Base-by-base conservation (phyloP, 2,888 invertebrate species). In the Spicauda simplicius region DNA sequence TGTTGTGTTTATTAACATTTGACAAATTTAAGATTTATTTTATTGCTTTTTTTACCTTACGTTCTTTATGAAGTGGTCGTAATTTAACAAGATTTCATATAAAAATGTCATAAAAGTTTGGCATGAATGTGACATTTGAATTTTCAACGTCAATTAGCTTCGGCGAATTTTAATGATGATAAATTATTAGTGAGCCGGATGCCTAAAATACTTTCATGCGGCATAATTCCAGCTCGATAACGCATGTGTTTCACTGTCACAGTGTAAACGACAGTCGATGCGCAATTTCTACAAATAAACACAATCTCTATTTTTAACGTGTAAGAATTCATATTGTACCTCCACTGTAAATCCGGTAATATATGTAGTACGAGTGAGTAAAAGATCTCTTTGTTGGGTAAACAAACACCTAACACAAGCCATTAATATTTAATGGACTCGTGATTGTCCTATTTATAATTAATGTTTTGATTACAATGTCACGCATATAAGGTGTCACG, bases 101-200 rank as follows among this genome's bases (percentile, higher is more conserved):
- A 41, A 50, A 37, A 19, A 11, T 10, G 8, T 52, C 14, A 61
- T 61, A 45, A 58, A 58, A 58, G 19, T 19, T 52, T 60, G 33
- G 60, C 60, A 58, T 20, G 25, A 25, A 25, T 4, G 4, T 19
- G 14, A 58, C 58, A 58, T 58, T 45, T 58, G 58, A 58, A 58
- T 58, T 58, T 58, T 45, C 58, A 58, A 45, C 58, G 58, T 58
- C 58, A 58, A 53, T 58, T 58, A 45, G 20, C 52, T 60, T 60
- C 19, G 33, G 33, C 8, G 14, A 60, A 60, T 60, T 61, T 61
- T 20, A 61, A 61, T 53, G 37, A 61, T 53, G 55, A 63, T 56
- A 30, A 48, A 63, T 33, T 25, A 55, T 56, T 64, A 64, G 56
- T 56, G 33, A 64, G 19, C n/a, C 33, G 18, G 19, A 56, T 64